Percentiles rank a stretch among this genome's conserved stretches.
Evolutionary conservation across 2,113 vertebrate species (phyloP).

Genomic region (Leucopternis melanops): DNA sequence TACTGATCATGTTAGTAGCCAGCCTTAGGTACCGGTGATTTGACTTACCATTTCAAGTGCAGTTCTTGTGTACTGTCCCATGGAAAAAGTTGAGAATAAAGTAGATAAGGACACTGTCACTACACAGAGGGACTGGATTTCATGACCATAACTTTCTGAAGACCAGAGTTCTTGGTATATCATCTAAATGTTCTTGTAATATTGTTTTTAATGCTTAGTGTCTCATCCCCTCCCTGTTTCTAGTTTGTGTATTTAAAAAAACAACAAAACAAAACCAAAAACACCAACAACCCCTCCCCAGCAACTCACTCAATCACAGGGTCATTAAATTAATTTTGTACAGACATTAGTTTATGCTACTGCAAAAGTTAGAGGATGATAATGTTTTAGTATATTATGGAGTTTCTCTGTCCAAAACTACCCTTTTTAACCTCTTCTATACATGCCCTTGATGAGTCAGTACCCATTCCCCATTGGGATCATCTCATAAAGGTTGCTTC

Average conservation of each 20-base stretch:
- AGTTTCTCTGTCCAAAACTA: not conserved
- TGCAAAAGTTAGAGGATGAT: not conserved
- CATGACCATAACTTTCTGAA: not conserved
- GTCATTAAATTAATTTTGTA: not conserved
- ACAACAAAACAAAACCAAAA: not conserved
- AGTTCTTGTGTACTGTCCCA: not conserved
- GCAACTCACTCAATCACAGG: not conserved
- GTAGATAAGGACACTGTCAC: not conserved
- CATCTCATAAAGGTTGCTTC: not conserved
- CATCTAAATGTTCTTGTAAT: not conserved
- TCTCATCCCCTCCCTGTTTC: not conserved
- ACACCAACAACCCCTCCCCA: accelerated
- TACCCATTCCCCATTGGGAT: not conserved
- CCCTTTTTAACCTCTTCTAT: not conserved
- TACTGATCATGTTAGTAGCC: not conserved
- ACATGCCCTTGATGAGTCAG: not conserved
- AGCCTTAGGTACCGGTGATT: not conserved
- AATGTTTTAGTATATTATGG: not conserved
- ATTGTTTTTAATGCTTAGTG: not conserved
- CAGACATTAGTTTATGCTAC: not conserved
- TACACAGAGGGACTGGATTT: not conserved
- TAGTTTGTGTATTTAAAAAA: not conserved
- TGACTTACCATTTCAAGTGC: not conserved
- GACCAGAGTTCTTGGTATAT: not conserved
- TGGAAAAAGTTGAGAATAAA: not conserved